These are phyloP conservation scores for Pyrocoelia pectoralis DNA, from an alignment of 2,888 invertebrate species.

Conservation along the genomic window DNA sequence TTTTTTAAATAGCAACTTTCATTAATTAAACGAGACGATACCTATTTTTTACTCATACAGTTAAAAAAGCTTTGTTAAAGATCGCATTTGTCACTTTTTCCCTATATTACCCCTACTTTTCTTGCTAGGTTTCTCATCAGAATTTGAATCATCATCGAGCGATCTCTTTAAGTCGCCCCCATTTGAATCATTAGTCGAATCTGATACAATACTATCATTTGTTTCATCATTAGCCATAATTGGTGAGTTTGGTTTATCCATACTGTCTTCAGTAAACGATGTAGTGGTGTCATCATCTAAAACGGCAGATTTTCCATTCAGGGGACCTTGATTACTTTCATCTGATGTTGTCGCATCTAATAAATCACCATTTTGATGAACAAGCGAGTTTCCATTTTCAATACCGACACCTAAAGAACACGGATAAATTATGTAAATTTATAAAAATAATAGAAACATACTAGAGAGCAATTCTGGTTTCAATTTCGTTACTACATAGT, in stretches of 20 bases:
- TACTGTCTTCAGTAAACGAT: constrained; percentile 79
- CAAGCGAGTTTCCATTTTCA: constrained; percentile 57
- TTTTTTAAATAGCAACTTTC: constrained; percentile 22
- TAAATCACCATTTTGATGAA: constrained; percentile 62
- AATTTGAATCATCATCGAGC: constrained; percentile 55
- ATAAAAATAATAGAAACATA: constrained; percentile 57
- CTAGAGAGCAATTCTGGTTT: constrained; percentile 85
- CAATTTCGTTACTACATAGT: constrained; percentile 84
- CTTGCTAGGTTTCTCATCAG: constrained; percentile 62
- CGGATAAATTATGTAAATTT: not conserved
- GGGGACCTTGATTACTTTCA: constrained; percentile 82
- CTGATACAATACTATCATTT: constrained; percentile 62
- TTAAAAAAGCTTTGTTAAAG: constrained; percentile 38
- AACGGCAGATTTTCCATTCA: constrained; percentile 64
- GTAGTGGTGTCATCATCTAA: constrained; percentile 76
- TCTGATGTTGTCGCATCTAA: constrained; percentile 66
- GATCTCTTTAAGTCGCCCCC: constrained; percentile 51
- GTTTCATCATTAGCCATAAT: constrained; percentile 63
- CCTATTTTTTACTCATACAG: constrained; percentile 34
- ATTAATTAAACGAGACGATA: constrained; percentile 37
- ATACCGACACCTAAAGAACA: constrained; percentile 48
- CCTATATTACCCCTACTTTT: constrained; percentile 61
- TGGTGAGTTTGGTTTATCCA: constrained; percentile 72
- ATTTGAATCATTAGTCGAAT: constrained; percentile 59
- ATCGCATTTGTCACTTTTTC: constrained; percentile 63